Conservation (phyloP, 2,888 invertebrate genomes). For the Harpalus rufipes region DNA sequence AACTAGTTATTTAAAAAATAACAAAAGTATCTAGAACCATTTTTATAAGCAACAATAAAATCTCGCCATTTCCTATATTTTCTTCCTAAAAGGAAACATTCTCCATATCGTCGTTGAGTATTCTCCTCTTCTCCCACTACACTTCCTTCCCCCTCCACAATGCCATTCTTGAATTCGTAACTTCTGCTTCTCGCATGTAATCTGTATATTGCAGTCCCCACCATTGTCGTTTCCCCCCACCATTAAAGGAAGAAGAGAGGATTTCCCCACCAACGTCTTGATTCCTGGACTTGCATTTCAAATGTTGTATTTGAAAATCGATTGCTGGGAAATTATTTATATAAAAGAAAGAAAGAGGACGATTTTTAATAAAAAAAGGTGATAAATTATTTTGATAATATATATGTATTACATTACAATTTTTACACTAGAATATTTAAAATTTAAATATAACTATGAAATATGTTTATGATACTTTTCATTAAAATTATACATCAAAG, state of each 20-base stretch:
- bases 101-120: constrained; percentile 4
- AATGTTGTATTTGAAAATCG: constrained; percentile 55
- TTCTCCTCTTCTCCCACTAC: constrained; percentile 18
- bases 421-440: no score
- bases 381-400: no score
- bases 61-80: neutral
- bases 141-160: constrained; percentile 39
- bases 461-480: no score
- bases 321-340: constrained; percentile 3
- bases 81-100: constrained; percentile 15
- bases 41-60: no score
- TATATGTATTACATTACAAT: no score
- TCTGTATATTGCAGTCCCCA: constrained; percentile 47
- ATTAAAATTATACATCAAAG: no score
- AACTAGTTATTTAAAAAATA: no score
- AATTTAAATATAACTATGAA: no score
- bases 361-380: neutral
- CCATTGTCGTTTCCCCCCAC: constrained; percentile 47
- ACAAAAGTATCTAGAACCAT: no score
- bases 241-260: constrained; percentile 1
- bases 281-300: constrained; percentile 55
- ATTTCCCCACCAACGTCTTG: constrained; percentile 57
- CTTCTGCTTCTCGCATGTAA: constrained; percentile 14
- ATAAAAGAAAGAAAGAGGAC: constrained; percentile 4
- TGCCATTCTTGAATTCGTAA: constrained; percentile 49